Conservation (phyloP, 2,113 vertebrate genomes). For the Leptosomus discolor region DNA sequence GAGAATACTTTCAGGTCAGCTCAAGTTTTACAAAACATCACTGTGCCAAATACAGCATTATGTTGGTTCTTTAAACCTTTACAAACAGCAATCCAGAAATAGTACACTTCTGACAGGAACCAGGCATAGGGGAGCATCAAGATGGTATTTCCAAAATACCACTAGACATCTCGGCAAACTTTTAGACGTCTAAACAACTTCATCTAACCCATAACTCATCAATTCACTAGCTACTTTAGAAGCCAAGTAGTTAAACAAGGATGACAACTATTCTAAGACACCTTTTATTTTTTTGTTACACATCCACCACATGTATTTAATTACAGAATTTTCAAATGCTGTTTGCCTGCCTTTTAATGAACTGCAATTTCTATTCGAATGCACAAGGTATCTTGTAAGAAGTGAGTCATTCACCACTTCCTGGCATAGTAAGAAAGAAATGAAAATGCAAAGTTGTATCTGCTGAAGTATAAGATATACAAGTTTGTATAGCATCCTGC, state of each 20-base stretch:
- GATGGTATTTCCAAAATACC: not conserved
- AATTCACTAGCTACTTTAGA: not conserved
- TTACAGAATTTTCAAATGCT: not conserved
- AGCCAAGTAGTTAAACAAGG: not conserved
- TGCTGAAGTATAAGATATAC: not conserved
- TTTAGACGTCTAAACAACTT: not conserved
- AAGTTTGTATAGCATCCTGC: not conserved
- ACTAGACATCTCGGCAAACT: not conserved
- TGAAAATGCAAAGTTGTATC: not conserved
- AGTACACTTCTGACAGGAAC: not conserved
- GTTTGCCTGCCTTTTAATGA: not conserved
- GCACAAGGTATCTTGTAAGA: not conserved
- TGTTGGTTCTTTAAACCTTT: not conserved
- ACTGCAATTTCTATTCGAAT: not conserved
- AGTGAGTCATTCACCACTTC: slow-evolving; percentile 9
- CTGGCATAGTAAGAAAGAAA: not conserved
- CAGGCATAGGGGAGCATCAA: not conserved
- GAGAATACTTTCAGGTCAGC: not conserved
- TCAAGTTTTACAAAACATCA: not conserved
- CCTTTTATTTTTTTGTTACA: not conserved
- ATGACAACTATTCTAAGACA: not conserved
- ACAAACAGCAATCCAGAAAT: not conserved
- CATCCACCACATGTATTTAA: not conserved
- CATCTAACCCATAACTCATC: not conserved
- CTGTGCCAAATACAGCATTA: not conserved